Evolutionary conservation across 2,888 invertebrate genomes (phyloP).

Genomic region (Cosmia trapezina): DNA sequence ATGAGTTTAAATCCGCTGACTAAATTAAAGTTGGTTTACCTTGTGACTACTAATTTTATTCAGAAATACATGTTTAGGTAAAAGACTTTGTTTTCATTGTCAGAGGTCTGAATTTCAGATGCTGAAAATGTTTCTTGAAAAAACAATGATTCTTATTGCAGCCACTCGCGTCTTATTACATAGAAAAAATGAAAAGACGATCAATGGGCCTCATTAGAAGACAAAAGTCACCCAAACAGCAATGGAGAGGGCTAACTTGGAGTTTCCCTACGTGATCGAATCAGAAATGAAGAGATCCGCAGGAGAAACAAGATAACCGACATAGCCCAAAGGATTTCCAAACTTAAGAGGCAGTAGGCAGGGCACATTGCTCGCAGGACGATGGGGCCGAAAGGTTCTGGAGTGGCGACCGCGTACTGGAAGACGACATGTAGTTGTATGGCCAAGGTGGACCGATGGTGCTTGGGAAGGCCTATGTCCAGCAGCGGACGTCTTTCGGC

Average conservation of each 20-base stretch:
- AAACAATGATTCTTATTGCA: not conserved
- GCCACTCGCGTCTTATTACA: not conserved
- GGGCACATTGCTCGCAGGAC: too few relatives aligned
- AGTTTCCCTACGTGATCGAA: too few relatives aligned
- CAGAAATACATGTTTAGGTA: slow-evolving; percentile 22
- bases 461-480: not conserved
- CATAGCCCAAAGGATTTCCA: not conserved
- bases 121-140: not conserved
- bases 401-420: too few relatives aligned
- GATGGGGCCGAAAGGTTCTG: too few relatives aligned
- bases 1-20: slow-evolving; percentile 44
- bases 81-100: slow-evolving; percentile 5
- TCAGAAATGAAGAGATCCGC: too few relatives aligned
- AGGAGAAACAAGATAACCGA: not conserved
- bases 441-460: too few relatives aligned
- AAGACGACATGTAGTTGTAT: too few relatives aligned
- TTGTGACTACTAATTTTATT: slow-evolving; percentile 56
- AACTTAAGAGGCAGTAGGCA: too few relatives aligned
- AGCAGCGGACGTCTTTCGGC: not conserved
- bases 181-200: not conserved
- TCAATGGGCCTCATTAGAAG: too few relatives aligned
- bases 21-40: slow-evolving; percentile 43
- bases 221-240: too few relatives aligned
- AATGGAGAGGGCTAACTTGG: too few relatives aligned
- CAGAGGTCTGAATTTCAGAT: not conserved